Evolutionary conservation across 2,888 invertebrate genomes (phyloP).

Genomic region (Hylaea fasciaria): DNA sequence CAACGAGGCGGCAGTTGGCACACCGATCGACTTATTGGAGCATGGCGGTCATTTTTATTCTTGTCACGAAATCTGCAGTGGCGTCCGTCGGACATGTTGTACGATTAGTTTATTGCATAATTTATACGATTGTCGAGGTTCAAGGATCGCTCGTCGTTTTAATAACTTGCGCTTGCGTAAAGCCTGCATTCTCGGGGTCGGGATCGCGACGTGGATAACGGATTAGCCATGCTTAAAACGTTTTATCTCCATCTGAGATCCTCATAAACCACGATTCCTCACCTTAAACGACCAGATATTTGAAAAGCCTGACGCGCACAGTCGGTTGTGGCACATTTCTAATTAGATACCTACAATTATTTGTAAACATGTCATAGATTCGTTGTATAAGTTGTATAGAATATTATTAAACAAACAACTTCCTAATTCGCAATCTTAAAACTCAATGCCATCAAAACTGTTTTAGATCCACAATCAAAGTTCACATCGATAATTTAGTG

Average conservation of each 20-base stretch:
- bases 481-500: slow-evolving; percentile 38
- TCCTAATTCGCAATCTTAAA: slow-evolving; percentile 12
- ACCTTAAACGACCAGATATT: slow-evolving; percentile 37
- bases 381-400: not conserved
- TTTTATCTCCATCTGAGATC: slow-evolving; percentile 43
- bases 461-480: slow-evolving; percentile 61
- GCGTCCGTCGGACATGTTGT: slow-evolving; percentile 63
- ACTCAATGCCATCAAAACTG: slow-evolving; percentile 37
- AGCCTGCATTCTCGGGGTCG: slow-evolving; percentile 38
- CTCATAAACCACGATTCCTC: slow-evolving; percentile 43
- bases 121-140: slow-evolving; percentile 59
- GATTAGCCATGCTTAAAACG: slow-evolving; percentile 45
- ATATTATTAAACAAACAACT: not conserved
- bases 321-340: slow-evolving; percentile 15
- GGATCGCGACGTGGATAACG: slow-evolving; percentile 43
- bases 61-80: slow-evolving; percentile 66
- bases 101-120: slow-evolving; percentile 69
- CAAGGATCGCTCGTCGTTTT: slow-evolving; percentile 57
- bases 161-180: slow-evolving; percentile 38
- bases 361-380: not conserved
- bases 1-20: slow-evolving; percentile 60
- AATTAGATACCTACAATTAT: slow-evolving; percentile 11
- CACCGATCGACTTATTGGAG: slow-evolving; percentile 79
- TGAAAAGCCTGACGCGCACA: slow-evolving; percentile 28
- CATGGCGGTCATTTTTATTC: slow-evolving; percentile 76